These are phyloP conservation scores for Halichondria panicea DNA, from an alignment of 37 sponge, comb jelly and placozoan genomes.

Conservation along the genomic window DNA sequence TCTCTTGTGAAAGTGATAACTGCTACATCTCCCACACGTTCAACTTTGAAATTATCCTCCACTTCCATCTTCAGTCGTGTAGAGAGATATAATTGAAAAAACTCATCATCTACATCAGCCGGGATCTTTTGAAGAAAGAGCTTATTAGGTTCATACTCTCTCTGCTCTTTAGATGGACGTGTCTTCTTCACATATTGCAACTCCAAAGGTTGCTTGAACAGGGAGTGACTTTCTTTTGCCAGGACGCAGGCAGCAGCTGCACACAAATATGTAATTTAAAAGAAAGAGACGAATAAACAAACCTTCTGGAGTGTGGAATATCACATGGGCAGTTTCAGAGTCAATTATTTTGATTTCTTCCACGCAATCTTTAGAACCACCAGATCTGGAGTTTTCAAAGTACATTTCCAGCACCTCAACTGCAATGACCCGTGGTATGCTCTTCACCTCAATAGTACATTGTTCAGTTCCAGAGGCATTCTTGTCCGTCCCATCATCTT, in stretches of 20 bases:
- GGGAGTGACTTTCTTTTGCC: not conserved
- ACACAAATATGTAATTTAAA: not conserved
- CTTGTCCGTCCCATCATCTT: no score
- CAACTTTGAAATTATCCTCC: slow-evolving; percentile 2
- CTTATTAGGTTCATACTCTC: not conserved
- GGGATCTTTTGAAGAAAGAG: not conserved
- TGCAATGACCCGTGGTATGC: not conserved
- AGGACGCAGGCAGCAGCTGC: slow-evolving; percentile 3
- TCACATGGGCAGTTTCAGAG: slow-evolving; percentile 10
- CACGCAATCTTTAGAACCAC: slow-evolving; percentile 1
- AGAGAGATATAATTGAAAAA: not conserved
- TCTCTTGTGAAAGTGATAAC: not conserved
- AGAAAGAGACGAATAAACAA: not conserved
- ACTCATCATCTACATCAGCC: not conserved
- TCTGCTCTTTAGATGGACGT: no score
- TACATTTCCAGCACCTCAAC: slow-evolving; percentile 12
- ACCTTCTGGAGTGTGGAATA: slow-evolving; percentile 18
- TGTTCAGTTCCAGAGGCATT: no score
- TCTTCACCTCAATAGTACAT: slow-evolving; percentile 14
- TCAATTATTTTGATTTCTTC: slow-evolving; percentile 1
- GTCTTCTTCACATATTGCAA: not conserved
- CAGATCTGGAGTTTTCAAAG: slow-evolving; percentile 32
- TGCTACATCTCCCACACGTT: not conserved
- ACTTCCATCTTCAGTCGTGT: not conserved
- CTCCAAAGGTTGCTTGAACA: not conserved